Conservation (phyloP, 2,888 invertebrate genomes). For the Galerucella pusilla region DNA sequence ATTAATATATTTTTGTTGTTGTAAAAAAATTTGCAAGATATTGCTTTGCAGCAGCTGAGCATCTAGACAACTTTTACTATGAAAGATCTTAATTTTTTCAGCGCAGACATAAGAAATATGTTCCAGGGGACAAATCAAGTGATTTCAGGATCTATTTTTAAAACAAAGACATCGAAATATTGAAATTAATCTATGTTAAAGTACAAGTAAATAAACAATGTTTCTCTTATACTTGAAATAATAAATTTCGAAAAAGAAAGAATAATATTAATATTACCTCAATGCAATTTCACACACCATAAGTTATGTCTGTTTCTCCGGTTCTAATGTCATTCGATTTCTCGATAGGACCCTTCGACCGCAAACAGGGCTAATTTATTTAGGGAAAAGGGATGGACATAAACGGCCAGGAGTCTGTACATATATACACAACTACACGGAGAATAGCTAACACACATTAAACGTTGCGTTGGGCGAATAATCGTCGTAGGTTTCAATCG, state of each 20-base stretch:
- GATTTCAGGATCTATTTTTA: no score
- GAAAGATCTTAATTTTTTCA: no score
- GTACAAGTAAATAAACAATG: no score
- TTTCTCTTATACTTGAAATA: no score
- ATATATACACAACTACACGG: conserved; percentile 31
- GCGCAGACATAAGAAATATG: no score
- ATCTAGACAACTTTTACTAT: no score
- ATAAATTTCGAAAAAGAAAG: background rate
- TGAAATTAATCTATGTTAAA: no score
- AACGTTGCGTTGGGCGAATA: conserved; percentile 37
- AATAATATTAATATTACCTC: conserved; percentile 8
- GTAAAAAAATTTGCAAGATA: background rate
- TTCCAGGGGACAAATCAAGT: no score
- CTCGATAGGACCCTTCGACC: conserved; percentile 50
- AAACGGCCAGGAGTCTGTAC: conserved; percentile 35
- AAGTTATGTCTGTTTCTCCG: conserved; percentile 32
- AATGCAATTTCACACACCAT: conserved; percentile 44
- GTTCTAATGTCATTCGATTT: conserved; percentile 44
- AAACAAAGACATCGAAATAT: no score
- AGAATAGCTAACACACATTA: conserved; percentile 45
- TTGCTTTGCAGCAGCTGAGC: background rate
- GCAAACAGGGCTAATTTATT: conserved; percentile 52
- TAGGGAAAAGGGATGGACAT: conserved; percentile 47
- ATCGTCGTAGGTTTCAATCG: conserved; percentile 41
- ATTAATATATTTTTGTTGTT: conserved; percentile 3